Base-by-base conservation (phyloP, 64 coral and sea anemone species). In the Porites australiensis region DNA sequence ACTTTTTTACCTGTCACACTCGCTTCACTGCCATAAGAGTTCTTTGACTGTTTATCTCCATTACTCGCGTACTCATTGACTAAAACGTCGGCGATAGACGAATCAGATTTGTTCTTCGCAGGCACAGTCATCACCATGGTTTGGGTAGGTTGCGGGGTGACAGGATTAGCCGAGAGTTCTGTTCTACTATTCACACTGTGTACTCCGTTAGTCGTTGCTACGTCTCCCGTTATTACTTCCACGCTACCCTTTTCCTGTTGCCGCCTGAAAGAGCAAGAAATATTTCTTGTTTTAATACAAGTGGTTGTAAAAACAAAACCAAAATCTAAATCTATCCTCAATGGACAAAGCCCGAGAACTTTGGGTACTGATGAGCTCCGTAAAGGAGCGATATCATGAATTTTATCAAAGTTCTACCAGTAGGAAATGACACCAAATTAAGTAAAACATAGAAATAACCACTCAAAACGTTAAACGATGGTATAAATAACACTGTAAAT, bases 81-180 rank as follows among this genome's bases (percentile, higher is more conserved):
- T 3, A 84, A 47, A 20, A 84, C 81, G 1, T 68, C 81, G 10
- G 61, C 44, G 10, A 84, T 68, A 11, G 81, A 84, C 5, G 81
- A 84, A 18, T 84, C 81, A 2, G 81, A 84, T n/a, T 84, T 84
- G 5, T 68, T 45, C 9, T 64, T 82, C 4, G 58, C 37, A 47
- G 46, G 45, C 13, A 50, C 14, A 19, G 73, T 19, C 63, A 69
- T 84, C 44, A 70, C 81, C 0, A 84, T 68, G 9, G 81, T 84
- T 20, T 84, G 16, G 63, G 18, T 13, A 7, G 81, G 62, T 20
- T 13, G 8, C 4, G 44, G 5, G 7, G 61, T 18, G 16, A 47
- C 18, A 2, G 67, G 81, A 69, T 49, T 68, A 19, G 19, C 14
- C 5, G 81, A 69, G 8, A 68, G 81, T 47, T 52, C 63, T 4